A percentile compares a stretch with the other conserved stretches of the same genome.
Evolutionary conservation across 1,140 invertebrate species (phyloP).

Genomic region (Anastatus disparis): DNA sequence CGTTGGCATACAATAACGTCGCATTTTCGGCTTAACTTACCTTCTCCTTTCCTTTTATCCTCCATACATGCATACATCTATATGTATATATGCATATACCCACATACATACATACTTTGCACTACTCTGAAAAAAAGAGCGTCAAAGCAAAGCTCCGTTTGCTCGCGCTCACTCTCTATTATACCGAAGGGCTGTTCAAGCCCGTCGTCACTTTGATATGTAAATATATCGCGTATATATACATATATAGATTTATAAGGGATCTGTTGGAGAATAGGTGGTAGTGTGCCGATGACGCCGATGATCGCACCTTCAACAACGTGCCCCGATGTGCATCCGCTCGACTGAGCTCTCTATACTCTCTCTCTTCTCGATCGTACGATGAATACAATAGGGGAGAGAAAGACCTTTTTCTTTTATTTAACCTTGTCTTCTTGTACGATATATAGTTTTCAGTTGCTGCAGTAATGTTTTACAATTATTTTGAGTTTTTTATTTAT

Average conservation of each 20-base stretch:
- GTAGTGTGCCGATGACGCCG: background rate
- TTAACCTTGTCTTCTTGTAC: no score
- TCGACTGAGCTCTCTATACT: slow-evolving; percentile 48
- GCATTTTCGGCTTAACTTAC: slow-evolving; percentile 37
- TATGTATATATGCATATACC: no score
- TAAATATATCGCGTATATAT: slow-evolving; percentile 60
- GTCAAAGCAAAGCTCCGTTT: background rate
- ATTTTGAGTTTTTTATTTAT: no score
- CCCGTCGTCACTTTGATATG: slow-evolving; percentile 62
- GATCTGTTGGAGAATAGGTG: slow-evolving; percentile 16
- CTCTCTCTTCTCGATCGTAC: background rate
- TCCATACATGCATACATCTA: background rate
- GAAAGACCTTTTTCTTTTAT: slow-evolving; percentile 25
- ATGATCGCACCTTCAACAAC: slow-evolving; percentile 11
- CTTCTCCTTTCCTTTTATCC: background rate
- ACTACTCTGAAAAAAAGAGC: slow-evolving; percentile 3
- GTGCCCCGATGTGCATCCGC: slow-evolving; percentile 64
- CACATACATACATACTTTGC: no score
- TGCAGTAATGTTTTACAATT: no score
- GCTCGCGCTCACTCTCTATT: slow-evolving; percentile 29
- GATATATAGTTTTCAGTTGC: no score
- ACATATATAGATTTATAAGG: no score
- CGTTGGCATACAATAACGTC: background rate
- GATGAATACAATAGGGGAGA: slow-evolving; percentile 41
- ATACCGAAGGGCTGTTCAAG: slow-evolving; percentile 32